Conservation (phyloP, 2,888 invertebrate genomes). For the Noctua fimbriata region DNA sequence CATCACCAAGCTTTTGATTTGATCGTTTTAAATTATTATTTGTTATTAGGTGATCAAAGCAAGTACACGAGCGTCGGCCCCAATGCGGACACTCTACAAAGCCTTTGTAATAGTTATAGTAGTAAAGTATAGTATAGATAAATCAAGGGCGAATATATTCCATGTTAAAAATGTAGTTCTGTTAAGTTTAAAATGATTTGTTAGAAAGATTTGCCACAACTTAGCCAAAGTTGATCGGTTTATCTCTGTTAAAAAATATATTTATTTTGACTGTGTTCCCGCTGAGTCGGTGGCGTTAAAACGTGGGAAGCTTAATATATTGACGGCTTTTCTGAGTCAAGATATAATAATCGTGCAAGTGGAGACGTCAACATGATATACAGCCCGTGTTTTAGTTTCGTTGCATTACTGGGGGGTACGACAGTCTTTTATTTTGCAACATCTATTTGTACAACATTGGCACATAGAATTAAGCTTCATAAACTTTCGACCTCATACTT, state of each 20-base stretch:
- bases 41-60: not conserved
- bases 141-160: constrained; percentile 28
- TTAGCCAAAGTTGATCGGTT: constrained; percentile 8
- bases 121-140: too few relatives aligned
- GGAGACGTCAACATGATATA: not conserved
- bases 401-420: not conserved
- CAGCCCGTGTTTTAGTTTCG: not conserved
- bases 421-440: constrained; percentile 43
- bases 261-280: constrained; percentile 23
- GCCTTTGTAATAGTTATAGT: constrained; percentile 24
- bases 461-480: constrained; percentile 2
- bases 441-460: constrained; percentile 35
- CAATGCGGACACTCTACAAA: constrained; percentile 21
- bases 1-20: not conserved
- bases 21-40: not conserved
- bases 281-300: constrained; percentile 7
- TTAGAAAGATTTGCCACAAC: constrained; percentile 14
- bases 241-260: constrained; percentile 1
- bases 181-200: constrained; percentile 11
- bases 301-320: not conserved
- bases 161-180: constrained; percentile 13
- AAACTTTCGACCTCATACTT: not conserved
- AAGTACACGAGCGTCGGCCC: not conserved
- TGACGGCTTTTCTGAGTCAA: not conserved
- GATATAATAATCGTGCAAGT: constrained; percentile 1